phyloP scores from a whole-genome alignment of 1,140 invertebrate species.

The Bemisia tabaci region DNA sequence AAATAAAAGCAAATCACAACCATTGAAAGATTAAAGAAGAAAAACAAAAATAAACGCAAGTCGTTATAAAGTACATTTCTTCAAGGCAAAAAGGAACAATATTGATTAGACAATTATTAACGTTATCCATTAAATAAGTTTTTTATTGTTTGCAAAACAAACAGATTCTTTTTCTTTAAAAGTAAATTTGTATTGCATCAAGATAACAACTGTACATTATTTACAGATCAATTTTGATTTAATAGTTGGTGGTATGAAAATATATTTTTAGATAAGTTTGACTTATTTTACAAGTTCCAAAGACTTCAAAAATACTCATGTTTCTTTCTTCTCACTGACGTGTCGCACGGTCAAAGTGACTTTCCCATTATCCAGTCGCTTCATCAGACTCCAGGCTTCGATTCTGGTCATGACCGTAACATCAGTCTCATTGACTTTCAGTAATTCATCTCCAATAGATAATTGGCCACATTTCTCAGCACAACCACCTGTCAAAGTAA shows the following conservation, averaged over 20 bases:
- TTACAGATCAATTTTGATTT: background rate
- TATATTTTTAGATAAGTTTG: background rate
- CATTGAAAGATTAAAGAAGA: background rate
- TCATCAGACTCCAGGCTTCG: slow-evolving; percentile 86
- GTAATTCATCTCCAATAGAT: slow-evolving; percentile 70
- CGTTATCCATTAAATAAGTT: background rate
- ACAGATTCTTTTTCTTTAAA: background rate
- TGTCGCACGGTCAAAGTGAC: slow-evolving; percentile 43
- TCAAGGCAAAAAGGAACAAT: background rate
- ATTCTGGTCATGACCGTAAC: slow-evolving; percentile 72
- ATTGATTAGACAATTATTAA: background rate
- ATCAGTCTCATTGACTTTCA: slow-evolving; percentile 65
- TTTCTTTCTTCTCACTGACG: slow-evolving; percentile 2
- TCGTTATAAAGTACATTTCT: background rate
- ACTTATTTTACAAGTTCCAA: background rate
- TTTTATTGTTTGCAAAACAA: background rate
- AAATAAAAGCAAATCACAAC: background rate
- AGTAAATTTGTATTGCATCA: background rate
- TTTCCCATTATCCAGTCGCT: slow-evolving; percentile 67
- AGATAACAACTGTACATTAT: background rate
- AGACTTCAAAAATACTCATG: background rate
- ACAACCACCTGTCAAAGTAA: slow-evolving; percentile 57
- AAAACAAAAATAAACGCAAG: background rate
- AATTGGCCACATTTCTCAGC: slow-evolving; percentile 76
- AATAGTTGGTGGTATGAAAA: background rate